Base-by-base conservation (phyloP, 2,113 vertebrate genomes). In the Ailurus styani region DNA sequence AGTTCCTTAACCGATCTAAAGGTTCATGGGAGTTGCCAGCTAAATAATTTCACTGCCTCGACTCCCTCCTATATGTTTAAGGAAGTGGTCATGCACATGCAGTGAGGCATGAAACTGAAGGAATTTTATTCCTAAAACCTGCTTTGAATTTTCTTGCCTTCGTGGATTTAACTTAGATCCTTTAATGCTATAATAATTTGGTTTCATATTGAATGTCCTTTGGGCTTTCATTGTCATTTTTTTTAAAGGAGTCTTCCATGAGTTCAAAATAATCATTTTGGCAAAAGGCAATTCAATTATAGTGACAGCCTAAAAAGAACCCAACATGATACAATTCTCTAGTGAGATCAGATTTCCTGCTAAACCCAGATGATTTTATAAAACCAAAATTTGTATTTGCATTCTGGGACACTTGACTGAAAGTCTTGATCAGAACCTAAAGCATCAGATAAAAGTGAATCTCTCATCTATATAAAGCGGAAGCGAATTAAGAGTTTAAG, bases 121-220 rank as follows among this genome's bases (percentile, higher is more conserved):
- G 84, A 97, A 88, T 98, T 96, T 97, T 95, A 73, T 90, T 96
- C 77, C 84, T 96, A 62, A 96, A 97, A 96, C 45, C 84, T 93
- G 64, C 95, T 94, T 97, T 97, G 94, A 97, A 97, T 98, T 96
- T 97, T 95, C 96, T 96, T 97, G 89, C 90, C 85, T 97, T 96
- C 70, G 1, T 96, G 96, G 97, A 90, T 98, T 98, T 98, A 97
- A 97, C 95, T 97, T 90, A 97, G 98, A 97, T 97, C 97, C 96
- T 97, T 98, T 98, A 98, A 98, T 97, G 90, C 97, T 96, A 47
- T 96, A 98, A 98, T 98, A 98, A 98, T 98, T 98, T 98, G 97
- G 93, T 98, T 98, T 98, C 95, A 97, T 97, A 97, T 42, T 96
- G 96, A 95, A 97, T 97, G 95, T 97, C 97, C 96, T 97, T 96